These are phyloP conservation scores for Elephantulus edwardii DNA, from an alignment of 2,113 vertebrate genomes.

Conservation along the genomic window DNA sequence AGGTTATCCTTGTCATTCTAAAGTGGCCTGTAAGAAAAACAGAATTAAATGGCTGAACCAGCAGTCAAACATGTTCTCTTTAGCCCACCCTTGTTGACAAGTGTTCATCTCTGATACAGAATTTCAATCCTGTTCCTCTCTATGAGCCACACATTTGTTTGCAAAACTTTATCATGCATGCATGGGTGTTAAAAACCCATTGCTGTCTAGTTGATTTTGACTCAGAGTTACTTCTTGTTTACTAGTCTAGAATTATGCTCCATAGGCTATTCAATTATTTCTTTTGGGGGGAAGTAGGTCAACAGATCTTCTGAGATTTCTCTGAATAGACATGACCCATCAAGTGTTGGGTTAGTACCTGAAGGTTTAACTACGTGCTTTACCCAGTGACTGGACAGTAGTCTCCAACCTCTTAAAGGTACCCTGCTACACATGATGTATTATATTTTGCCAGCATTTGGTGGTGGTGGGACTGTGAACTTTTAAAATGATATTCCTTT, in stretches of 20 bases:
- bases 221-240: not conserved
- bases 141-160: fast-evolving
- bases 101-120: not conserved
- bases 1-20: not conserved
- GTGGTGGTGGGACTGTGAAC: not conserved
- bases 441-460: not conserved
- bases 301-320: not conserved
- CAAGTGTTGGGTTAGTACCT: not conserved
- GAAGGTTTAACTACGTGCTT: not conserved
- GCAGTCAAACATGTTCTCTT: not conserved
- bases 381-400: not conserved
- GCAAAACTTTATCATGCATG: not conserved
- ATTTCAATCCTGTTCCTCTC: not conserved
- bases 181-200: not conserved
- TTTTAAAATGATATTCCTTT: not conserved
- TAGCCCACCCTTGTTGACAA: not conserved
- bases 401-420: not conserved
- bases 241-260: not conserved
- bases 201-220: not conserved
- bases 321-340: not conserved
- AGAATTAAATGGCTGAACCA: not conserved
- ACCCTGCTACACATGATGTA: not conserved
- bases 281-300: not conserved
- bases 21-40: no score
- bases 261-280: not conserved